Percentiles rank a stretch among this genome's conserved stretches.
Conservation (phyloP, 2,888 invertebrate species). For the Agonopterix subpropinquella region DNA sequence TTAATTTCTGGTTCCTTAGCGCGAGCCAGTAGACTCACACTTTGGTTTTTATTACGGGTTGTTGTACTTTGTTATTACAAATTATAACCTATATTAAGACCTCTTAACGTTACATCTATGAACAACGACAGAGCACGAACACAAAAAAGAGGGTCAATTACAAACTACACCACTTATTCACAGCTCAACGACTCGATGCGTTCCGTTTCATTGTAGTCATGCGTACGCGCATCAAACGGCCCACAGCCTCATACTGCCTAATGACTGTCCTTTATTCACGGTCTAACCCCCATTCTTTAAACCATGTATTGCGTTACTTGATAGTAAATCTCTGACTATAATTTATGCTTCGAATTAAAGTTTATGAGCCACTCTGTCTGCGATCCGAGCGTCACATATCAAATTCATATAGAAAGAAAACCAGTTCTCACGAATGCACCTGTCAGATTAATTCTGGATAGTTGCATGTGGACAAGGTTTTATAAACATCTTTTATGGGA, state of each 20-base stretch:
- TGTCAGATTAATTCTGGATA: conserved; percentile 55
- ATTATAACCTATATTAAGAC: too few species aligned
- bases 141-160: conserved; percentile 6
- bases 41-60: too few species aligned
- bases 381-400: conserved; percentile 49
- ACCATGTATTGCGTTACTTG: conserved; percentile 45
- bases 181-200: conserved; percentile 5
- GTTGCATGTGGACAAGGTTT: conserved; percentile 27
- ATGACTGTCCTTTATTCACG: conserved; percentile 51
- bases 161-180: conserved; percentile 7
- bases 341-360: conserved; percentile 62
- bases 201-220: conserved; percentile 11
- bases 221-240: conserved; percentile 23
- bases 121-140: too few species aligned
- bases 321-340: conserved; percentile 51
- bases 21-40: too few species aligned
- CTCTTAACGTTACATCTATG: too few species aligned
- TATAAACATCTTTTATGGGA: conserved; percentile 36
- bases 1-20: too few species aligned
- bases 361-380: conserved; percentile 60
- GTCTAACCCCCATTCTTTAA: conserved; percentile 38
- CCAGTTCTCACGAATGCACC: conserved; percentile 51
- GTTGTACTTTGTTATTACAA: too few species aligned
- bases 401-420: conserved; percentile 35
- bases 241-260: conserved; percentile 34